These are phyloP conservation scores for Portunus trituberculatus DNA, from an alignment of 1,140 invertebrate genomes.

Conservation along the genomic window DNA sequence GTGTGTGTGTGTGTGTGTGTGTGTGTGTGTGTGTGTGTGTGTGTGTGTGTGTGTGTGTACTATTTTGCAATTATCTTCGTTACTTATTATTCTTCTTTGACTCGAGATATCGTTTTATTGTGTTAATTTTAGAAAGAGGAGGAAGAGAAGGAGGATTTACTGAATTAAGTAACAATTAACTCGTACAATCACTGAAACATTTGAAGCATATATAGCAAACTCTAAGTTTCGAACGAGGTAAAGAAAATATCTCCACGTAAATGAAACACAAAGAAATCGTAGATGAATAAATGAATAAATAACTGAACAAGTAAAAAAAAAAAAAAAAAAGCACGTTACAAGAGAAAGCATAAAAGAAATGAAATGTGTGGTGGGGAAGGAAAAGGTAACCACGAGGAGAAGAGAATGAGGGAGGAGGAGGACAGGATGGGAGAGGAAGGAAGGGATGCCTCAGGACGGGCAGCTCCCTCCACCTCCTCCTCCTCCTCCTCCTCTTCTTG, in stretches of 20 bases:
- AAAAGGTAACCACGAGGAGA: background rate
- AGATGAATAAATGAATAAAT: background rate
- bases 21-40: no score
- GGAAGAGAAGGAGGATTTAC: background rate
- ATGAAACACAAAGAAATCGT: background rate
- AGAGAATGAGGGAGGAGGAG: background rate
- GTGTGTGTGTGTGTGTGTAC: no score
- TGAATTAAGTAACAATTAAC: no score
- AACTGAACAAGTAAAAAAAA: background rate
- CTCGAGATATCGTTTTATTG: background rate
- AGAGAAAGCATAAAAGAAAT: background rate
- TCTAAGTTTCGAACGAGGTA: no score
- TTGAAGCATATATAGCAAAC: no score
- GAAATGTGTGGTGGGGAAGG: background rate
- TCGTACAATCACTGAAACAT: no score
- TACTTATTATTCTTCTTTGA: background rate
- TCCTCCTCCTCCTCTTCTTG: background rate
- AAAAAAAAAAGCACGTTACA: background rate
- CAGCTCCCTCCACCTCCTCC: background rate
- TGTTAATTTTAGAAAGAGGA: background rate
- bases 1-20: no score
- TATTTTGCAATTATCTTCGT: no score
- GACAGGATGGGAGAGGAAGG: background rate
- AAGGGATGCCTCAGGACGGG: background rate
- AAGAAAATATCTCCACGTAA: background rate